A percentile compares a stretch with the other conserved stretches of the same genome.
Evolutionary conservation across 2,113 vertebrate genomes (phyloP).

Genomic region (Misgurnus mizolepis): DNA sequence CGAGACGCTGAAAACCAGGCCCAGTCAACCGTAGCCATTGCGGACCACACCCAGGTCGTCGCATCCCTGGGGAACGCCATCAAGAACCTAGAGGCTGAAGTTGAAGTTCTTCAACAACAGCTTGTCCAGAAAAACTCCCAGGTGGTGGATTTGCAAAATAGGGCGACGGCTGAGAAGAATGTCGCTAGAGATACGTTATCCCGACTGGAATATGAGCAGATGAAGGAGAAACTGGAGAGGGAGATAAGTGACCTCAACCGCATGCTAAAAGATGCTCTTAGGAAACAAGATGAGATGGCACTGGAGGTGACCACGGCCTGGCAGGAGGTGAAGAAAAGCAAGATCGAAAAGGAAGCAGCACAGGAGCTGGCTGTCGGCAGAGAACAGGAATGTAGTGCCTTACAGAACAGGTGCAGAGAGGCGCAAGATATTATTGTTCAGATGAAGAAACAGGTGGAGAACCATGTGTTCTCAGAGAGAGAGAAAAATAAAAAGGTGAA

Average conservation of each 20-base stretch:
- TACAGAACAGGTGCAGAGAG: slow-evolving; percentile 79
- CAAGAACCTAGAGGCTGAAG: slow-evolving; percentile 82
- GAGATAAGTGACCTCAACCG: slow-evolving; percentile 80
- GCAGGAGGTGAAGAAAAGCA: slow-evolving; percentile 80
- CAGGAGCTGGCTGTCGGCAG: slow-evolving; percentile 70
- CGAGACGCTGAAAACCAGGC: slow-evolving; percentile 82
- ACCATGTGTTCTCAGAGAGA: slow-evolving; percentile 84
- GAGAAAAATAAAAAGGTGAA: slow-evolving; percentile 94
- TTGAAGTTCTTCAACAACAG: slow-evolving; percentile 72
- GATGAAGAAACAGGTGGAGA: slow-evolving; percentile 85
- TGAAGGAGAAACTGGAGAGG: slow-evolving; percentile 75
- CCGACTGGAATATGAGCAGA: slow-evolving; percentile 74
- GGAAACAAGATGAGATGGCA: slow-evolving; percentile 86
- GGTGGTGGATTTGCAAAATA: slow-evolving; percentile 81
- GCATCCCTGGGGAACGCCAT: slow-evolving; percentile 79
- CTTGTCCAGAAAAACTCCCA: slow-evolving; percentile 78
- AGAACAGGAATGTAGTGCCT: slow-evolving; percentile 73
- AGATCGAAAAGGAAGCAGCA: slow-evolving; percentile 72
- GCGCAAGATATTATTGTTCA: slow-evolving; percentile 84
- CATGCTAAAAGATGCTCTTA: slow-evolving; percentile 84
- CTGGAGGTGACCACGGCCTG: slow-evolving; percentile 79
- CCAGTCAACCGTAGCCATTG: slow-evolving; percentile 78
- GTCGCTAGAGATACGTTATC: slow-evolving; percentile 76
- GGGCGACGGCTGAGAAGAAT: slow-evolving; percentile 77
- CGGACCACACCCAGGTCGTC: slow-evolving; percentile 85